Evolutionary conservation across 2,113 vertebrate genomes (phyloP), one percentile per base, ranked within the genome.

Genomic region (Alectura lathami): DNA sequence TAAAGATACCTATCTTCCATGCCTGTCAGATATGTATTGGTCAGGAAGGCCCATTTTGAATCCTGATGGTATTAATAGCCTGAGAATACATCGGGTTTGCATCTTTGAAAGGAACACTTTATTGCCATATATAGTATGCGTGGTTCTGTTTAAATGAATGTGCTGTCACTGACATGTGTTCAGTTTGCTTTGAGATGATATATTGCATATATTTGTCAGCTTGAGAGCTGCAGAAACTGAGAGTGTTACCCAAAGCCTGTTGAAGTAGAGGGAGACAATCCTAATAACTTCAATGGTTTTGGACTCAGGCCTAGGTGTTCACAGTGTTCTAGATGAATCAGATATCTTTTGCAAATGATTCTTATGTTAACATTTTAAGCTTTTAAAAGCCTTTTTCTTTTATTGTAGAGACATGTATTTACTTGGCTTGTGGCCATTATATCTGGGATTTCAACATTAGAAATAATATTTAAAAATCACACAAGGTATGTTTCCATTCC

Each of bases 61-160:
- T 94, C 48, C 68, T 53, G 54, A 1, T 45, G 69, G 45, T 97
- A 96, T 97, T 97, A 93, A 93, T 95, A 94, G 94, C 69, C 51
- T 36, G 53, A 83, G 93, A 88, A 91, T 91, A 45, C 76, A 63
- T 68, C 0, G 23, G 40, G 76, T 86, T 90, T 90, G 64, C 76
- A 66, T 93, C 94, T 81, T 81, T 68, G 86, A 92, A 93, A 94
- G 89, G 79, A 95, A 56, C 91, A 34, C 69, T 96, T 96, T 78
- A 92, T 96, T 96, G 69, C 96, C 94, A 94, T 96, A 90, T 95
- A 96, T 95, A 97, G 96, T 95, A 94, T 91, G 18, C 69, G 4
- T 66, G 68, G 69, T 57, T 93, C 72, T 90, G 90, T 57, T 90
- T 93, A 93, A 96, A 96, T 84, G 86, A 95, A 92, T 95, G 88